Base-by-base conservation (phyloP, 2,797 vertebrate species). In the Manis javanica region DNA sequence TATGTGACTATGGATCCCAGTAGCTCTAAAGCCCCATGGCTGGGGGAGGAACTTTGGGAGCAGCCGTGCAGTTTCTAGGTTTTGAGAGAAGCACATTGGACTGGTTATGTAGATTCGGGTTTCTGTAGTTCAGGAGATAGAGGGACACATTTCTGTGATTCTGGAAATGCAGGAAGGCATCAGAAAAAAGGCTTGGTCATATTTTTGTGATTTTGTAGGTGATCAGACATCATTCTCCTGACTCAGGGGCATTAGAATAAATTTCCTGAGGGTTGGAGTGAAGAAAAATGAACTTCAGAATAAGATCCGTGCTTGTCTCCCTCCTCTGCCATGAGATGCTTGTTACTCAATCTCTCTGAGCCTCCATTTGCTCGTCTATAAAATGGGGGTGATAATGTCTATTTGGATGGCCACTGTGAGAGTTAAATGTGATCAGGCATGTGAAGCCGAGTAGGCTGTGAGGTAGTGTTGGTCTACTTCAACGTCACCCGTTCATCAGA, bases 1-100 rank as follows among this genome's bases (percentile, higher is more conserved):
- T 23, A 21, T 0, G 0, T 15, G 6, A 21, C 31, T 16, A 0
- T 0, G 1, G 34, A 26, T 19, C 42, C 51, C 82, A 15, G 66
- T 11, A 11, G 69, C 24, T 57, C 26, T 7, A 14, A 57, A 11
- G 19, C 29, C 37, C 63, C 31, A 0, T 2, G 71, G 7, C 72
- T 63, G 3, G 34, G 10, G 46, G 31, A 87, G 79, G 79, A 57
- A 49, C n/a, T 61, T 59, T 16, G 42, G 51, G 64, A 90, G n/a
- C 68, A 4, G 4, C 11, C 21, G 55, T 42, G 42, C 82, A 15
- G 66, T n/a, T 87, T 74, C 61, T 91, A 59, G 61, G 64, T 91
- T 87, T 94, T 4, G 0, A 34, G 89, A 94, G 85, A 83, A 87
- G 64, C 87, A 19, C 71, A 66, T 23, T 16, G 49, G 90, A 34